These are phyloP conservation scores for Ancistrus triradiatus DNA, from an alignment of 2,113 vertebrate genomes.

Conservation along the genomic window DNA sequence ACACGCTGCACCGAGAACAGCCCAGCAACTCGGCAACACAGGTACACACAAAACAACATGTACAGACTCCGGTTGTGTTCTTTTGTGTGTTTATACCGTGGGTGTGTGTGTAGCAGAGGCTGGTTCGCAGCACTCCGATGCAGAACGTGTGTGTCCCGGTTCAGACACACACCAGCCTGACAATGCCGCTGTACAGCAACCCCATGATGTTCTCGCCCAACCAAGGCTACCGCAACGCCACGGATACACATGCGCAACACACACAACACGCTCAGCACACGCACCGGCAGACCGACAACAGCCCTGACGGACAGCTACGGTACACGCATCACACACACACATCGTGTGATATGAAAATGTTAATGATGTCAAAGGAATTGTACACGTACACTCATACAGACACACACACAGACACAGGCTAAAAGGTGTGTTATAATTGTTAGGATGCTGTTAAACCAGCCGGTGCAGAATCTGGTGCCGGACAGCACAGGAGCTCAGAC, in stretches of 20 bases:
- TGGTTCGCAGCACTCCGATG: slow-evolving; percentile 52
- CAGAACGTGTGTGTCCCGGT: slow-evolving; percentile 60
- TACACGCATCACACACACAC: slow-evolving; percentile 38
- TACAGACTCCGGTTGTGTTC: background rate
- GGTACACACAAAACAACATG: slow-evolving; percentile 58
- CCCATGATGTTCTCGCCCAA: slow-evolving; percentile 68
- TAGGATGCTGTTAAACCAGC: slow-evolving; percentile 76
- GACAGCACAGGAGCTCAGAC: slow-evolving; percentile 62
- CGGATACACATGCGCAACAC: slow-evolving; percentile 58
- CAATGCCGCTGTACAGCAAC: slow-evolving; percentile 74
- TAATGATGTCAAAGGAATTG: background rate
- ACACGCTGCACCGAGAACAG: slow-evolving; percentile 63
- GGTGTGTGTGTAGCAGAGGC: slow-evolving; percentile 50
- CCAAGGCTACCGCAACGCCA: slow-evolving; percentile 48
- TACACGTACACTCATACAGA: slow-evolving; percentile 48
- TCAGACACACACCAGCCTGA: slow-evolving; percentile 65
- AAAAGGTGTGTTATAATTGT: slow-evolving; percentile 11
- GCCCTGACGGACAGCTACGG: slow-evolving; percentile 72
- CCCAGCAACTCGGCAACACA: slow-evolving; percentile 60
- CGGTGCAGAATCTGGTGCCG: slow-evolving; percentile 67
- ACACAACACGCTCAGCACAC: slow-evolving; percentile 61
- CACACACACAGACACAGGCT: slow-evolving; percentile 24
- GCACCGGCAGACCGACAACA: slow-evolving; percentile 63
- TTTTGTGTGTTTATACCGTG: slow-evolving; percentile 10
- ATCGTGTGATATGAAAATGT: background rate